Evolutionary conservation across 2,888 invertebrate species (phyloP).

Genomic region (Dolichopus griseipennis): DNA sequence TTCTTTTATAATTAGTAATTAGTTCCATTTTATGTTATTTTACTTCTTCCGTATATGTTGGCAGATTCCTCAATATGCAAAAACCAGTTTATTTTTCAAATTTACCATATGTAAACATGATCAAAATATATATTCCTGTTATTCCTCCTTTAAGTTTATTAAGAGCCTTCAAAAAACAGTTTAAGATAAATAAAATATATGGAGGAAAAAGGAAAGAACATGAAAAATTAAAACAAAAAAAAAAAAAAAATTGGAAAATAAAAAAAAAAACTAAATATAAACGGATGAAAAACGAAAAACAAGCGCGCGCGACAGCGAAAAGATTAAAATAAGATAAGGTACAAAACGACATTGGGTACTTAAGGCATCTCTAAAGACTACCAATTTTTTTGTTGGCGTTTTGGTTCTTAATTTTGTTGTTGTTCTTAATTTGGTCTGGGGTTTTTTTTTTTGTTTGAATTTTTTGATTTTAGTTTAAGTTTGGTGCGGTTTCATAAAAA

Average conservation of each 20-base stretch:
- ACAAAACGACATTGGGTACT: constrained; percentile 6
- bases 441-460: background rate
- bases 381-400: background rate
- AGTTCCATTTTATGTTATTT: no score
- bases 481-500: constrained; percentile 5
- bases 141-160: background rate
- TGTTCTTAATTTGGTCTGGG: background rate
- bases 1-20: no score
- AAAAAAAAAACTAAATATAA: background rate
- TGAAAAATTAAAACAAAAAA: background rate
- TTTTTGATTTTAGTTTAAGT: background rate
- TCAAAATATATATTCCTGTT: background rate
- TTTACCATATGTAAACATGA: no score
- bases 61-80: no score
- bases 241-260: background rate
- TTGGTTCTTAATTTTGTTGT: background rate
- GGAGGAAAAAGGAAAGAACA: background rate
- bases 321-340: constrained; percentile 1
- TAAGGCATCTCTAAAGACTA: constrained; percentile 3
- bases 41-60: no score
- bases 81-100: no score
- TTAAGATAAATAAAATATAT: background rate
- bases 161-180: background rate
- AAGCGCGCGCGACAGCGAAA: constrained; percentile 2
- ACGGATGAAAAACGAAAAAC: constrained; percentile 1